Base-by-base conservation (phyloP, 37 sponge, comb jelly and placozoan species). In the Diacarnus erythraeanus region DNA sequence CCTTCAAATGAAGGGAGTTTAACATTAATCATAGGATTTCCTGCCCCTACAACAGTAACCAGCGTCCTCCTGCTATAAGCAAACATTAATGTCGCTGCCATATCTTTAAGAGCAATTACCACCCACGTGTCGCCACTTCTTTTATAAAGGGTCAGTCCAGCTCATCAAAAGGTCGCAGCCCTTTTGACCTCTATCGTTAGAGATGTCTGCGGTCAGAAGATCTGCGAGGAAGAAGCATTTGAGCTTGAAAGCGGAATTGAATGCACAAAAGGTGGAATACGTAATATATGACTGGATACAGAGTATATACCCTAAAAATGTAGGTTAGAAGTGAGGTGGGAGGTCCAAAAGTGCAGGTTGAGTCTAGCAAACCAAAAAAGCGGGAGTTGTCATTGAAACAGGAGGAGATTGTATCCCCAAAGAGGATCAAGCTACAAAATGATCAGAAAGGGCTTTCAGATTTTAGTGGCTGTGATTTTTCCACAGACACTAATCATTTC, bases 201-300 rank as follows among this genome's bases (percentile, higher is more conserved):
- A 8, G 64, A 6, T 63, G 64, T n/a, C 30, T n/a, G 34, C 8
- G 8, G 15, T 43, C 34, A 42, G 75, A 12, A 74, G 57, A 31
- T 74, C 75, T 54, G 57, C 2, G 5, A 20, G 75, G 26, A 47
- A 54, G 57, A 74, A 26, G 75, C 34, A 21, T 29, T 27, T 42
- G 36, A 74, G 58, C 75, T 31, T 74, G 0, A 74, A 74, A 31
- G 56, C 75, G 23, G 75, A 74, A 9, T 57, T 74, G 23, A 42
- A 71, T 36, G n/a, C n/a, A n/a, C n/a, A n/a, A n/a, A n/a, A n/a
- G n/a, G n/a, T n/a, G n/a, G n/a, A 31, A 64, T 17, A 18, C 31
- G 31, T 9, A 9, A 30, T 31, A 64, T 27, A 18, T 18, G 10
- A 64, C 10, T 6, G n/a, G n/a, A n/a, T n/a, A 33, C 69, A 69